Percentiles rank a stretch among this genome's conserved stretches.
These are phyloP conservation scores for Brachionus manjavacas DNA, from an alignment of 1,140 invertebrate genomes.

Conservation along the genomic window DNA sequence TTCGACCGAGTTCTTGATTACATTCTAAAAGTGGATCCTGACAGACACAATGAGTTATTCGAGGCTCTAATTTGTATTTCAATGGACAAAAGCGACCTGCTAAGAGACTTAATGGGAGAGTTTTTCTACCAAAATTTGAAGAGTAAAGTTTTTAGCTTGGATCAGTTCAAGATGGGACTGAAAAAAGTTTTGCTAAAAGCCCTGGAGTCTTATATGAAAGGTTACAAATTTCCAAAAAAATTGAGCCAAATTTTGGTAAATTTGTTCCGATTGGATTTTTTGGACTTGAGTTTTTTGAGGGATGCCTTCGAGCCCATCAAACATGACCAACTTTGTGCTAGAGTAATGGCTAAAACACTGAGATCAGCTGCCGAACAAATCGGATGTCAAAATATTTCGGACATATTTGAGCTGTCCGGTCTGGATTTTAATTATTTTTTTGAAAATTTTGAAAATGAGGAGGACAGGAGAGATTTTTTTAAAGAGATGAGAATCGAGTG, in stretches of 20 bases:
- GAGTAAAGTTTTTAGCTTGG: background rate
- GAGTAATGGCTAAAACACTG: background rate
- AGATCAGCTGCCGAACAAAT: background rate
- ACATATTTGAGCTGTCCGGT: background rate
- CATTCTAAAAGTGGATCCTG: background rate
- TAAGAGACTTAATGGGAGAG: background rate
- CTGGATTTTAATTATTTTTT: conserved; percentile 13
- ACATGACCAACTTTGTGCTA: conserved; percentile 7
- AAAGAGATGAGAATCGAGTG: conserved; percentile 4
- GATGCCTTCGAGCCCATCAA: conserved; percentile 23
- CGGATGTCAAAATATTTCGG: background rate
- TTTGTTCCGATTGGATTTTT: conserved; percentile 29
- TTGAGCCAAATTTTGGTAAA: conserved; percentile 34
- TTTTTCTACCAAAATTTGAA: conserved; percentile 12
- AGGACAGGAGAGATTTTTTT: conserved; percentile 5
- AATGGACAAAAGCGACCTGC: background rate
- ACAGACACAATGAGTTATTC: background rate
- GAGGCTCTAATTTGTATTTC: conserved; percentile 23
- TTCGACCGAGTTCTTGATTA: background rate
- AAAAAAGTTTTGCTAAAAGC: conserved; percentile 2
- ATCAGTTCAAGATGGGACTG: background rate
- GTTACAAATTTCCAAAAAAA: background rate
- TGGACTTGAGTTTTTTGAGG: conserved; percentile 3
- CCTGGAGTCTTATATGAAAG: background rate
- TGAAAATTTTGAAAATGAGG: conserved; percentile 23